Conservation (phyloP, 2,797 vertebrate genomes). For the Botia kubotai region DNA sequence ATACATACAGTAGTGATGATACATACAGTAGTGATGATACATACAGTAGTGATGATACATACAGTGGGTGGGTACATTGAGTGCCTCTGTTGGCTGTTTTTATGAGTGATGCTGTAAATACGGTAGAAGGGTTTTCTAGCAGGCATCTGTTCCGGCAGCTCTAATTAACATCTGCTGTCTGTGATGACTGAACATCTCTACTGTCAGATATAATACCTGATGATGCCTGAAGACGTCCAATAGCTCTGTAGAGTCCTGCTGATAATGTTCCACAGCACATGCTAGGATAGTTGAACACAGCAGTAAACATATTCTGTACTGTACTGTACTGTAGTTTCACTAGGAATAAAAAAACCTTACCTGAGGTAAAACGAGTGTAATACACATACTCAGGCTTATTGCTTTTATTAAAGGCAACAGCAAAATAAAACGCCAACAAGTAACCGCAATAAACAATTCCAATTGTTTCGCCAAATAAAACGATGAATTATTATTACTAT, state of each 20-base stretch:
- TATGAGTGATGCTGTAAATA: conserved; percentile 17
- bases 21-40: too few relatives aligned
- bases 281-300: not conserved
- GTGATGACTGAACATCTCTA: conserved; percentile 31
- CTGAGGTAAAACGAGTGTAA: too few relatives aligned
- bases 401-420: too few relatives aligned
- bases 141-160: conserved; percentile 41
- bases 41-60: not conserved
- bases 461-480: not conserved
- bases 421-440: too few relatives aligned
- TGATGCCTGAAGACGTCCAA: not conserved
- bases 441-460: too few relatives aligned
- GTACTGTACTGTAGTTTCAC: not conserved
- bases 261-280: not conserved
- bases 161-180: conserved; percentile 43
- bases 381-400: too few relatives aligned
- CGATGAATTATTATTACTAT: not conserved
- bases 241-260: too few relatives aligned
- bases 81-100: not conserved
- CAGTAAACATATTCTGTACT: not conserved
- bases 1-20: too few relatives aligned
- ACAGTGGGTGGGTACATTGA: not conserved
- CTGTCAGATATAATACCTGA: conserved; percentile 29
- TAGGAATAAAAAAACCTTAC: not conserved
- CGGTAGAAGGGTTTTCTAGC: conserved; percentile 11